These are phyloP conservation scores for Hassar affinis DNA, from an alignment of 2,113 vertebrate species.

Conservation along the genomic window DNA sequence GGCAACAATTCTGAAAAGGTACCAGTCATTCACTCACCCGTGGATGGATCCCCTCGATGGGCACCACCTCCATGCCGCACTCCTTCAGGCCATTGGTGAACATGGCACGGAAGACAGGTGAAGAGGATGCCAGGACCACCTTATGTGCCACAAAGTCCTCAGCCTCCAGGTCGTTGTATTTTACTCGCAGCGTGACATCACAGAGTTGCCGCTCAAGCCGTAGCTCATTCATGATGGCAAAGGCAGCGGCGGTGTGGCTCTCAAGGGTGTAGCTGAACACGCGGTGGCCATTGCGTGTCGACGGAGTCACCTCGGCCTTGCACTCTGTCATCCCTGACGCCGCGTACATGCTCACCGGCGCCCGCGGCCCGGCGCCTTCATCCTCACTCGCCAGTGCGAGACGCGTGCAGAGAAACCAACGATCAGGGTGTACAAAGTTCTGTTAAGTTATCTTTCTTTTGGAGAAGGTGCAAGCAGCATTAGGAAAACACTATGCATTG, in stretches of 20 bases:
- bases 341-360: slow-evolving; percentile 62
- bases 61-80: slow-evolving; percentile 86
- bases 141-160: slow-evolving; percentile 88
- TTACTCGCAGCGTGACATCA: slow-evolving; percentile 87
- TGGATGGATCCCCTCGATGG: slow-evolving; percentile 91
- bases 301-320: slow-evolving; percentile 90
- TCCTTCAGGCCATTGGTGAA: slow-evolving; percentile 90
- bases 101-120: slow-evolving; percentile 92
- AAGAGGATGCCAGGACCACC: slow-evolving; percentile 87
- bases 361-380: slow-evolving; percentile 55
- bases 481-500: not conserved
- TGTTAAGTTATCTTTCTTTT: not conserved
- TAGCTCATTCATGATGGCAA: slow-evolving; percentile 91
- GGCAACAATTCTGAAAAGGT: not conserved
- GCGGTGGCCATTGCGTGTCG: slow-evolving; percentile 82
- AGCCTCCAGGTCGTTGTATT: slow-evolving; percentile 75
- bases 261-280: slow-evolving; percentile 88
- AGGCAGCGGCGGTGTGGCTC: slow-evolving; percentile 86
- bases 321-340: slow-evolving; percentile 79
- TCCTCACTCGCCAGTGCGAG: slow-evolving; percentile 61
- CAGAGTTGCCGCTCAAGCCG: slow-evolving; percentile 84
- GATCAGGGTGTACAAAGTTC: not conserved
- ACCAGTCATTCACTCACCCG: slow-evolving; percentile 43
- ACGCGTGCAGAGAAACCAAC: not conserved
- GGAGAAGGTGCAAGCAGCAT: not conserved